Evolutionary conservation across 2,888 invertebrate genomes (phyloP).

Genomic region (Hypomecis atomaria): DNA sequence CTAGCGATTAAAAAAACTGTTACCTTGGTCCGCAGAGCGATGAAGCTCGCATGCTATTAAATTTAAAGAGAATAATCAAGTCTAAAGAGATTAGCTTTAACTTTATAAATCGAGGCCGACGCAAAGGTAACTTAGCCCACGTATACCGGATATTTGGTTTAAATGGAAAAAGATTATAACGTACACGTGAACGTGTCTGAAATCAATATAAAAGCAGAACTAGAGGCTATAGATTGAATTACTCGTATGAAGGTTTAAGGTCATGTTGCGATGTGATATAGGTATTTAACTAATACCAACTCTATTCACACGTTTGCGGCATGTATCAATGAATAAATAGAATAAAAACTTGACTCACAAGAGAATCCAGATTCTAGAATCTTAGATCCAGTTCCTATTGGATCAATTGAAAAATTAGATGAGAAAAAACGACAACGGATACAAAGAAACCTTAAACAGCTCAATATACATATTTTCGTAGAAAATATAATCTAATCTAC

Average conservation of each 20-base stretch:
- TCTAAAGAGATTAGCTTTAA: slow-evolving; percentile 30
- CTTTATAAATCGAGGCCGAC: slow-evolving; percentile 24
- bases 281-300: too few species aligned
- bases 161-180: slow-evolving; percentile 16
- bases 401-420: too few species aligned
- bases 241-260: slow-evolving; percentile 2
- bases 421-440: too few species aligned
- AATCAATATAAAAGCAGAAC: slow-evolving; percentile 1
- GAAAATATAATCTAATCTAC: background rate
- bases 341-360: too few species aligned
- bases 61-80: slow-evolving; percentile 2
- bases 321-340: too few species aligned
- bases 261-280: background rate
- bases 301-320: too few species aligned
- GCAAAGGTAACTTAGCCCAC: slow-evolving; percentile 11
- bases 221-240: slow-evolving; percentile 1
- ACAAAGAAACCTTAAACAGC: too few species aligned
- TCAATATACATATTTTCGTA: too few species aligned
- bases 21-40: slow-evolving; percentile 22
- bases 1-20: slow-evolving; percentile 23
- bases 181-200: background rate
- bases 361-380: too few species aligned
- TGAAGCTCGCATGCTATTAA: slow-evolving; percentile 10
- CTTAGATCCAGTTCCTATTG: too few species aligned
- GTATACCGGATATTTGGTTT: slow-evolving; percentile 16